Evolutionary conservation across 2,888 invertebrate genomes (phyloP), one percentile per base, ranked within the genome.

Genomic region (Dastarcus helophoroides): DNA sequence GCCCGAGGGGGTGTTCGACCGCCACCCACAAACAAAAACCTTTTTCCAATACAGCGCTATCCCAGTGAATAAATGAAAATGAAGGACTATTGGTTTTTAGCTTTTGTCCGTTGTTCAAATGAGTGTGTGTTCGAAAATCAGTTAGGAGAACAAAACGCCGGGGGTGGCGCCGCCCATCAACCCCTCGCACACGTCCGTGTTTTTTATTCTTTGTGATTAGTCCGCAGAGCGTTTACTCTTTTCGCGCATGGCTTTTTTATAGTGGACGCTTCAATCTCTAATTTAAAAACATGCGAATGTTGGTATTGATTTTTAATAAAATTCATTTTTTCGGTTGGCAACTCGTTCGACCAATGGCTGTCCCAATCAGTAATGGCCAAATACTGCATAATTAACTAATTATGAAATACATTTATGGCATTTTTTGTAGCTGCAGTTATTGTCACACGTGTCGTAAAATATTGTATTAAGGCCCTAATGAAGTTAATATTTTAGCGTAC

Each of bases 51-150:
- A 59, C 58, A 58, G 54, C 58, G 53, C 54, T 55, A 55, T 55
- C 53, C n/a, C 53, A 54, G 54, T 56, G 58, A 62, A 61, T 60
- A 60, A 62, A 62, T 62, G 61, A 60, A 60, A 60, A 62, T 59
- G 60, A 60, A 60, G 60, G 59, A 59, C 60, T 60, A 62, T 60
- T 62, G 61, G 61, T 62, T 62, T 62, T 62, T 60, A 56, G 60
- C 60, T 60, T 60, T 62, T 62, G 60, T 60, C 54, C 54, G 56
- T 53, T 56, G 58, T 58, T 57, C 54, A 57, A 57, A 58, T 47
- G 51, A 48, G 48, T 50, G 42, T 50, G 32, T 33, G 42, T 50
- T 50, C 51, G 51, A 50, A 51, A 52, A 52, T 51, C 52, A 51
- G 51, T 52, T 52, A 49, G 51, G 51, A 50, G 51, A 50, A 52